Conservation (phyloP, 1,140 invertebrate species). For the Leptinotarsa lineolata region DNA sequence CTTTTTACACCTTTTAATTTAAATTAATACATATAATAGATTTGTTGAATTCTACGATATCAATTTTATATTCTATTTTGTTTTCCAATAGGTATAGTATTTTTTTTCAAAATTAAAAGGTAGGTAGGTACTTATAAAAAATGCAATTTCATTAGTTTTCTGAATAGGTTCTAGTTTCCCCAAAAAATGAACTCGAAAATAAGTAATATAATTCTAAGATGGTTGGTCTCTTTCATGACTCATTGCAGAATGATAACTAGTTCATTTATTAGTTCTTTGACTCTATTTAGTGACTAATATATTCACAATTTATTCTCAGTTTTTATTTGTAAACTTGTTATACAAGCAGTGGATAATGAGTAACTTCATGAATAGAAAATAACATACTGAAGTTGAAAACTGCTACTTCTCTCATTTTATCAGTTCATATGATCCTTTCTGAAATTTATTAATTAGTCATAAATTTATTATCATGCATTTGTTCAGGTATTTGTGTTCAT, state of each 20-base stretch:
- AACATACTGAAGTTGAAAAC: too few species aligned
- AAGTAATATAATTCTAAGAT: neutral
- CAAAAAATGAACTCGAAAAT: too few species aligned
- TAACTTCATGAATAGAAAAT: too few species aligned
- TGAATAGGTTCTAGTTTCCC: neutral
- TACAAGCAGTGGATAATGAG: too few species aligned
- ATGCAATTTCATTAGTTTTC: neutral
- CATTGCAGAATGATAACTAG: neutral
- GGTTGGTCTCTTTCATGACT: neutral
- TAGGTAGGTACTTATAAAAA: neutral
- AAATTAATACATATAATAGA: too few species aligned
- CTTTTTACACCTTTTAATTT: neutral
- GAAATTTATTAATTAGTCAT: too few species aligned
- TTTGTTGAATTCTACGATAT: too few species aligned
- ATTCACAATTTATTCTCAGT: neutral
- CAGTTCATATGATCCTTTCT: too few species aligned
- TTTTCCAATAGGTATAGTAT: neutral
- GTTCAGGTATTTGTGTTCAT: too few species aligned
- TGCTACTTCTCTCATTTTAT: too few species aligned
- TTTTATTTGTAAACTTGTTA: neutral
- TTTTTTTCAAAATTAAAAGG: neutral
- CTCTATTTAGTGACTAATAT: neutral
- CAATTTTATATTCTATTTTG: neutral
- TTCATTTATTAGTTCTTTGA: neutral
- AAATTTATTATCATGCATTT: too few species aligned